phyloP scores from a whole-genome alignment of 2,113 vertebrate species.

The Nettapus auritus region DNA sequence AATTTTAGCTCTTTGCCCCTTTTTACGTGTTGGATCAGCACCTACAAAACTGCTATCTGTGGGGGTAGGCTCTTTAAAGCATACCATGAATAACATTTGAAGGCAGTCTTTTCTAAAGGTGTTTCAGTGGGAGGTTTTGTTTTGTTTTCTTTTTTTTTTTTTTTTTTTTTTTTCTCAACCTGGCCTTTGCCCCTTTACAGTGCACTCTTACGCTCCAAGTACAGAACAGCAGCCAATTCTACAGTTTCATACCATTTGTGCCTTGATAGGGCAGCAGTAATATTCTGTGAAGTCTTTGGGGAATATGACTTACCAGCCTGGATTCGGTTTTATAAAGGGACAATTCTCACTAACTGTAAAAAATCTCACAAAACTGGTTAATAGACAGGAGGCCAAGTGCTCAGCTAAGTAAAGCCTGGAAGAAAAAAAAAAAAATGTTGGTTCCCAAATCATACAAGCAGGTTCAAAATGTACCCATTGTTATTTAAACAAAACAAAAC shows the following conservation, averaged over 20 bases:
- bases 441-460: neutral
- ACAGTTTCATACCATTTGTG: neutral
- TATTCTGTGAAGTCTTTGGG: neutral
- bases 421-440: neutral
- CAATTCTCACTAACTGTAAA: neutral
- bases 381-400: neutral
- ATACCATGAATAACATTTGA: neutral
- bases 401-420: neutral
- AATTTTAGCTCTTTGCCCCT: neutral
- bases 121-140: neutral
- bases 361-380: neutral
- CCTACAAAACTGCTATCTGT: neutral
- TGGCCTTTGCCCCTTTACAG: neutral
- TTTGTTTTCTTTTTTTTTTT: neutral
- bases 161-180: neutral
- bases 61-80: neutral
- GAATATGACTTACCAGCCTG: neutral
- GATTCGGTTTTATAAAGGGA: neutral
- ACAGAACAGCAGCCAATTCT: neutral
- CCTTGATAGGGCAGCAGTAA: neutral
- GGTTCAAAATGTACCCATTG: neutral
- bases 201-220: neutral
- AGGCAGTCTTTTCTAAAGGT: neutral
- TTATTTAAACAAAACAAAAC: too few species aligned
- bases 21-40: neutral